These are phyloP conservation scores for Poeciliopsis retropinna DNA, from an alignment of 2,113 vertebrate genomes.

Conservation along the genomic window DNA sequence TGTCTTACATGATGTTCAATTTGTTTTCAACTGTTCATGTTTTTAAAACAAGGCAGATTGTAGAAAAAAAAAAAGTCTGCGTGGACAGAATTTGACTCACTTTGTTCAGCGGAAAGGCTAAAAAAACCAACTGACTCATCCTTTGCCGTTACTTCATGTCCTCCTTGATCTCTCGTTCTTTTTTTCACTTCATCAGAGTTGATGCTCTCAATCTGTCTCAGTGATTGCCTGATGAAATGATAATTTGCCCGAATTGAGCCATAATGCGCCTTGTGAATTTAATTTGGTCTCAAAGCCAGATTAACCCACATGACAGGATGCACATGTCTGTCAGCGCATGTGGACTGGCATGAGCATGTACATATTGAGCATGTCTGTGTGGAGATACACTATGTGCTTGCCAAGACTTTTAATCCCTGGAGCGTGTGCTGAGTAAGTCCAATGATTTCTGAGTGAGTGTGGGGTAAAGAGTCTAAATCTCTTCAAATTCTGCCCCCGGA, in stretches of 20 bases:
- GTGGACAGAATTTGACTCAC: conserved; percentile 48
- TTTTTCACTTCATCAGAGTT: conserved; percentile 28
- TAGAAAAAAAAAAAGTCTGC: conserved; percentile 35
- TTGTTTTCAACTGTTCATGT: neutral
- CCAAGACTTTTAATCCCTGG: conserved; percentile 63
- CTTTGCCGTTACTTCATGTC: conserved; percentile 39
- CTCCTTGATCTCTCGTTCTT: conserved; percentile 36
- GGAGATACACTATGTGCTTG: conserved; percentile 46
- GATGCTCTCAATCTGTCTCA: conserved; percentile 73
- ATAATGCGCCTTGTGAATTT: conserved; percentile 65
- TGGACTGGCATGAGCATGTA: conserved; percentile 13
- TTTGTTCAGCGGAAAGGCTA: conserved; percentile 43
- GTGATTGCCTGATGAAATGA: conserved; percentile 50
- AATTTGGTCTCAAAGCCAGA: conserved; percentile 72
- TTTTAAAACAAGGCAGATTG: neutral
- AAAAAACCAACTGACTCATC: conserved; percentile 46
- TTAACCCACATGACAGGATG: conserved; percentile 61
- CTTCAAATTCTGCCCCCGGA: conserved; percentile 44
- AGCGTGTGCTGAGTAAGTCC: conserved; percentile 61
- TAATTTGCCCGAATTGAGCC: conserved; percentile 71
- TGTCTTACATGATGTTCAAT: neutral
- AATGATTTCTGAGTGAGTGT: conserved; percentile 33
- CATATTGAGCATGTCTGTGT: conserved; percentile 20
- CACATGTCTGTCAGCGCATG: conserved; percentile 30
- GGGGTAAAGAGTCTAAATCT: conserved; percentile 37